phyloP scores from a whole-genome alignment of 1,140 invertebrate species.

The Panonychus citri region DNA sequence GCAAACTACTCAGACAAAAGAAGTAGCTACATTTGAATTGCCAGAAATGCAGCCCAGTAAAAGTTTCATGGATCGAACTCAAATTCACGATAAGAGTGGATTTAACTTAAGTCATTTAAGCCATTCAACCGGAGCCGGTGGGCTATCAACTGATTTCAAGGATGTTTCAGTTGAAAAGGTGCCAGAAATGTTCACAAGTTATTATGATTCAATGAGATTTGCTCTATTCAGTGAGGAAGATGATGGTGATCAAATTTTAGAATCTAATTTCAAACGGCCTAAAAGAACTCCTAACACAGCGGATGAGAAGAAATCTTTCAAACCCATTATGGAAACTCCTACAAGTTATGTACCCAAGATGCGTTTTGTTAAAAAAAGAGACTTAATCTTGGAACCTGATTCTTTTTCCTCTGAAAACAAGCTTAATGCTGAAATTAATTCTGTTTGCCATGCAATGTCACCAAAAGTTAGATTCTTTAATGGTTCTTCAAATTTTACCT shows the following conservation, averaged over 20 bases:
- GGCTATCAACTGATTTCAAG: background rate
- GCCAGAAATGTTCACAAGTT: background rate
- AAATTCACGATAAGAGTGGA: too few species aligned
- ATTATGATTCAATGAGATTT: conserved; percentile 7
- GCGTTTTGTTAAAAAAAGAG: background rate
- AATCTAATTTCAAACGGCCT: background rate
- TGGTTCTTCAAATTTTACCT: conserved; percentile 3
- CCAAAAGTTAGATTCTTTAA: conserved; percentile 9
- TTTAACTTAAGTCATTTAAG: too few species aligned
- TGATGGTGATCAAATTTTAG: background rate
- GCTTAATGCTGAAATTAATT: background rate
- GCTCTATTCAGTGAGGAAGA: conserved; percentile 5
- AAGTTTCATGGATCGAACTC: too few species aligned
- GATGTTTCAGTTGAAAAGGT: too few species aligned
- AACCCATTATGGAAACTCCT: background rate
- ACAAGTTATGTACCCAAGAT: background rate
- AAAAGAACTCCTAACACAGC: background rate
- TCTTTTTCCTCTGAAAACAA: background rate
- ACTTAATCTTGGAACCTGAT: conserved; percentile 5
- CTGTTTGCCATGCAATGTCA: background rate
- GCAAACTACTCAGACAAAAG: background rate
- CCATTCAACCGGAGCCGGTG: background rate
- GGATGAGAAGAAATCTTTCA: background rate
- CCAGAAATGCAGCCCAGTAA: too few species aligned
- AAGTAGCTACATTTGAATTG: background rate